Evolutionary conservation across 2,797 vertebrate species (phyloP).

Genomic region (Sebastes dallii): DNA sequence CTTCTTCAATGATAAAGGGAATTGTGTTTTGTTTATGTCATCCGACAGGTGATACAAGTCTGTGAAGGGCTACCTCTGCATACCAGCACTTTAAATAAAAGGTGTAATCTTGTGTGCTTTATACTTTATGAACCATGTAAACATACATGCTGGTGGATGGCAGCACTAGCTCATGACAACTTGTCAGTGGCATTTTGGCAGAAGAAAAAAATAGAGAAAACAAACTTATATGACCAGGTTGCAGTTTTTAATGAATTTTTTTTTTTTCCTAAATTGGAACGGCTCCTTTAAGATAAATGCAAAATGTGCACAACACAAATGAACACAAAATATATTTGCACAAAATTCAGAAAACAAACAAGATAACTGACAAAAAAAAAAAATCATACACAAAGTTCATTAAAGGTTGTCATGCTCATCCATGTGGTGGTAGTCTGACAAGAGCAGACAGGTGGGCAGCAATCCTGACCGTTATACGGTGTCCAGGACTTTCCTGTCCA

Average conservation of each 20-base stretch:
- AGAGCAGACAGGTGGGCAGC: not conserved
- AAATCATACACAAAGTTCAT: not conserved
- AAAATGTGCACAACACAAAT: not conserved
- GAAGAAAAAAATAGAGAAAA: not conserved
- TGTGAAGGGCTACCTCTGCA: no score
- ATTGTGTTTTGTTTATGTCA: no score
- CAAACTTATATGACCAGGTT: not conserved
- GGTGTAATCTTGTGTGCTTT: no score
- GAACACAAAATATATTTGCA: not conserved
- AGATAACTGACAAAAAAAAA: not conserved
- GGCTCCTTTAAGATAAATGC: not conserved
- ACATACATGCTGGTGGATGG: no score
- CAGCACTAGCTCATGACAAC: no score
- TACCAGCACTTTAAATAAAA: no score
- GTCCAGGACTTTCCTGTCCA: not conserved
- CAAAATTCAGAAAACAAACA: not conserved
- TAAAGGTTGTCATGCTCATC: not conserved
- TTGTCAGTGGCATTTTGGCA: not conserved
- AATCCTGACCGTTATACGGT: not conserved
- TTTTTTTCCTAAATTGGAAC: not conserved
- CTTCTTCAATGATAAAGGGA: no score
- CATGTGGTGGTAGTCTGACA: not conserved
- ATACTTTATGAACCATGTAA: no score
- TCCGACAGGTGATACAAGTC: no score
- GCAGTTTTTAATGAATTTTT: accelerated